Percentiles rank a stretch among this genome's conserved stretches.
Evolutionary conservation across 2,113 vertebrate genomes (phyloP).

Genomic region (Crotalus horridus): DNA sequence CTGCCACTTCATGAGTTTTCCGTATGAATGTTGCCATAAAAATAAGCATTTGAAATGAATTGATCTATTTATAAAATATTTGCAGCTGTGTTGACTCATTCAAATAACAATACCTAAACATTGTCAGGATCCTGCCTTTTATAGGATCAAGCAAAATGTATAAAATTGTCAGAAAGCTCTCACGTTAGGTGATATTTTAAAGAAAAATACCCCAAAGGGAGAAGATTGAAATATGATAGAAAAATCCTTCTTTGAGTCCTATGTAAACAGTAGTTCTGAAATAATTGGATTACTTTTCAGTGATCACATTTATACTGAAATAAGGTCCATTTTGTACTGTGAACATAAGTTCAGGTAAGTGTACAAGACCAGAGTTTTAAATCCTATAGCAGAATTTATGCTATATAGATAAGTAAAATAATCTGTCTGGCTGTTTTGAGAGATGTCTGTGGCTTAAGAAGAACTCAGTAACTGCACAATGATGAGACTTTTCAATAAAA

Average conservation of each 20-base stretch:
- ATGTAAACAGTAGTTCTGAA: neutral
- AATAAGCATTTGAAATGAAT: neutral
- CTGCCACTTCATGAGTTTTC: neutral
- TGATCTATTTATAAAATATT: neutral
- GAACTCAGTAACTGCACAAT: conserved; percentile 45
- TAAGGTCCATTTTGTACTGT: neutral
- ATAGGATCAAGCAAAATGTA: neutral
- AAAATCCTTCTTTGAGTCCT: neutral
- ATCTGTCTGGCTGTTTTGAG: conserved; percentile 17
- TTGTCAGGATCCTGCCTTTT: neutral
- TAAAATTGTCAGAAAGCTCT: neutral
- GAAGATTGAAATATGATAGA: neutral
- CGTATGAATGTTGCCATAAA: neutral
- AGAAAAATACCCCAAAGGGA: neutral
- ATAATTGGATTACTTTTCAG: neutral
- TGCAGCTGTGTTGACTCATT: neutral
- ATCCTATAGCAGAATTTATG: neutral
- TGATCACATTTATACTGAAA: neutral
- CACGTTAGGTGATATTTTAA: neutral
- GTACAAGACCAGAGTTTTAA: conserved; percentile 9
- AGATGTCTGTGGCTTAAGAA: conserved; percentile 5
- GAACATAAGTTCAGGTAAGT: neutral
- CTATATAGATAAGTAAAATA: neutral
- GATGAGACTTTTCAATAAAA: conserved; percentile 52
- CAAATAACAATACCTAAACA: neutral